These are phyloP conservation scores for Andrena marginata DNA, from an alignment of 2,888 invertebrate genomes.

Conservation along the genomic window DNA sequence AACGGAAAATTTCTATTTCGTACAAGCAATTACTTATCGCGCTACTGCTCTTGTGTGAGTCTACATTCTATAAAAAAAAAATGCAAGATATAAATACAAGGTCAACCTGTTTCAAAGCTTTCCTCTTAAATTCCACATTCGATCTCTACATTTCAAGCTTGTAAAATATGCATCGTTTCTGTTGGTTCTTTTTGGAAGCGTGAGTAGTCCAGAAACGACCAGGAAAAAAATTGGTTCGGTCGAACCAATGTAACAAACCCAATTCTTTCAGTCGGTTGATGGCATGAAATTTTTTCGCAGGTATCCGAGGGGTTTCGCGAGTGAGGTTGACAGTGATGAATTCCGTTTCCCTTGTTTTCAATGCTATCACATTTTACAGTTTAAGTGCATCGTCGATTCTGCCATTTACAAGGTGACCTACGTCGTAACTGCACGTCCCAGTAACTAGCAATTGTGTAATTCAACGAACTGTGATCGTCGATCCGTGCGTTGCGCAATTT, in stretches of 20 bases:
- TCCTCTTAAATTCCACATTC: background rate
- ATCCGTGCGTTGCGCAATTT: background rate
- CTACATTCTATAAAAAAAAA: background rate
- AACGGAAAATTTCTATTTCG: background rate
- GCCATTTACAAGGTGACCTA: conserved; percentile 18
- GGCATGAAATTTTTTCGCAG: conserved; percentile 27
- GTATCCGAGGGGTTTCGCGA: conserved; percentile 12
- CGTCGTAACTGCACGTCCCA: background rate
- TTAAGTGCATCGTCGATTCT: conserved; percentile 24
- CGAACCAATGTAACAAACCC: conserved; percentile 21
- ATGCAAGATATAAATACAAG: background rate
- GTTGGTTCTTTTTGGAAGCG: background rate
- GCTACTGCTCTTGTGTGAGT: too few species aligned
- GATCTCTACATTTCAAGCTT: background rate
- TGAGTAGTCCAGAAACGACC: background rate
- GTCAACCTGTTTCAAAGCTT: background rate
- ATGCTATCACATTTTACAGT: conserved; percentile 29
- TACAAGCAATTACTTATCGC: too few species aligned
- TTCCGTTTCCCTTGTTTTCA: conserved; percentile 40
- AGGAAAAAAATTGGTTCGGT: background rate
- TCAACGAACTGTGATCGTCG: background rate
- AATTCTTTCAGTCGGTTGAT: conserved; percentile 33
- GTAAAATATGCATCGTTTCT: background rate
- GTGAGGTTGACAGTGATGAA: conserved; percentile 42
- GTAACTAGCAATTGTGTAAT: conserved; percentile 19